phyloP scores from a whole-genome alignment of 2,113 vertebrate genomes.

The Grallaria varia region DNA sequence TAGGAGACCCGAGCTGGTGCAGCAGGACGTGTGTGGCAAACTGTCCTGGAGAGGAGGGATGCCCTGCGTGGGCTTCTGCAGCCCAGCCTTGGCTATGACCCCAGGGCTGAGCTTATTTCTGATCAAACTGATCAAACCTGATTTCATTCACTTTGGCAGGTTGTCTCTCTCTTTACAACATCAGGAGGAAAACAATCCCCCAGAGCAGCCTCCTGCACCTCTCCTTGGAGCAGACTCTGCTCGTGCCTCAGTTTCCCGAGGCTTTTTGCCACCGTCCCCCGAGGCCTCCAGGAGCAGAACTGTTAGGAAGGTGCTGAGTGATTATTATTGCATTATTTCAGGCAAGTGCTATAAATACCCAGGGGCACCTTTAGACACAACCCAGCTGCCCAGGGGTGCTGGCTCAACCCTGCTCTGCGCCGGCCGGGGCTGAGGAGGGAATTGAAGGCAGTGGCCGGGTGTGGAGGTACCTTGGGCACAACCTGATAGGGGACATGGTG shows the following conservation, averaged over 20 bases:
- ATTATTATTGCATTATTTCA: conserved; percentile 55
- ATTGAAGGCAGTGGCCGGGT: rapidly evolving
- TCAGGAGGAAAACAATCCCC: background rate
- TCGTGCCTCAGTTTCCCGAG: conserved; percentile 53
- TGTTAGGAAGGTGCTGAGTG: conserved; percentile 56
- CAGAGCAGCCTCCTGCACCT: background rate
- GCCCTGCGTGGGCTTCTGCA: background rate
- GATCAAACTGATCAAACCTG: background rate
- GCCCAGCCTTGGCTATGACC: background rate
- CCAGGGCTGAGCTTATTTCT: background rate
- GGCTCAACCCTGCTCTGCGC: background rate
- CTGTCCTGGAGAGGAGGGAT: background rate
- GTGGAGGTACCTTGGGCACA: background rate
- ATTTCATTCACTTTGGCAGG: background rate
- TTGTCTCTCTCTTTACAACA: background rate
- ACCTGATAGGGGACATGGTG: rapidly evolving
- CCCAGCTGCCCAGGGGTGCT: conserved; percentile 27
- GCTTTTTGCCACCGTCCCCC: background rate
- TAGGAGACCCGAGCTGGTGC: rapidly evolving
- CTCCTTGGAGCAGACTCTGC: background rate
- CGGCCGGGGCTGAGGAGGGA: background rate
- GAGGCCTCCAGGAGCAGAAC: conserved; percentile 4
- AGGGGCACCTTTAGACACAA: conserved; percentile 61
- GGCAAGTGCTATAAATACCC: conserved; percentile 60
- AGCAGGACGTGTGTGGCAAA: background rate